phyloP scores from a whole-genome alignment of 2,797 vertebrate genomes.

The Acanthurus leucopareius region DNA sequence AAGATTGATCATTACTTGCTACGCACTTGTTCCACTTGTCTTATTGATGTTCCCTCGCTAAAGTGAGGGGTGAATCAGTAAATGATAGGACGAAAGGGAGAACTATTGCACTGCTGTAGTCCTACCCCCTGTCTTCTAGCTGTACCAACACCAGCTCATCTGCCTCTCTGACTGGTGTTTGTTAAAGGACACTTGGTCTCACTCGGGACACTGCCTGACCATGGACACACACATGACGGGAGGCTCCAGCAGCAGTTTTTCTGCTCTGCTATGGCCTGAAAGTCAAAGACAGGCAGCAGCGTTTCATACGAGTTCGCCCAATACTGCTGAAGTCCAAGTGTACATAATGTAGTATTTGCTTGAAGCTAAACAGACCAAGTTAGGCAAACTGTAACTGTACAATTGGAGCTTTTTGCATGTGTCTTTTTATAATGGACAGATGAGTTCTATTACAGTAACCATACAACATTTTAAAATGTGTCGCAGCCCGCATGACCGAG shows the following conservation, averaged over 20 bases:
- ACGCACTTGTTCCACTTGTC: conserved; percentile 44
- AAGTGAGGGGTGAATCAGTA: conserved; percentile 32
- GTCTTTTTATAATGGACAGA: conserved; percentile 90
- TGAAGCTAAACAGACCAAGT: conserved; percentile 81
- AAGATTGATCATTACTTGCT: conserved; percentile 45
- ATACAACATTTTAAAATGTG: conserved; percentile 82
- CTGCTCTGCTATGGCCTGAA: conserved; percentile 39
- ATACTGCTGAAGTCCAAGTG: conserved; percentile 77
- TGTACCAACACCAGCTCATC: conserved; percentile 19
- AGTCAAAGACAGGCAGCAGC: conserved; percentile 44
- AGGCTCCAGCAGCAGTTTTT: conserved; percentile 55
- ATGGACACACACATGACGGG: conserved; percentile 56
- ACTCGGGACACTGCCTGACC: conserved; percentile 64
- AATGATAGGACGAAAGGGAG: conserved; percentile 37
- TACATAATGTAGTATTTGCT: conserved; percentile 89
- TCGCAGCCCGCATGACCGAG: conserved; percentile 91
- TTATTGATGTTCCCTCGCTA: conserved; percentile 36
- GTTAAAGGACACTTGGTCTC: conserved; percentile 49
- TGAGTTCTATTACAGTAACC: conserved; percentile 84
- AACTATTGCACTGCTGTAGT: conserved; percentile 51
- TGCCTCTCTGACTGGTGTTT: conserved; percentile 49
- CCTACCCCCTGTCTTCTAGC: conserved; percentile 36
- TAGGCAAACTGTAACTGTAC: conserved; percentile 80
- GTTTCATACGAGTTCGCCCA: conserved; percentile 50
- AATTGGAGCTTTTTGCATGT: conserved; percentile 92